Percentiles rank a stretch among this genome's conserved stretches.
Conservation (phyloP, 2,797 vertebrate genomes). For the Martes flavigula region DNA sequence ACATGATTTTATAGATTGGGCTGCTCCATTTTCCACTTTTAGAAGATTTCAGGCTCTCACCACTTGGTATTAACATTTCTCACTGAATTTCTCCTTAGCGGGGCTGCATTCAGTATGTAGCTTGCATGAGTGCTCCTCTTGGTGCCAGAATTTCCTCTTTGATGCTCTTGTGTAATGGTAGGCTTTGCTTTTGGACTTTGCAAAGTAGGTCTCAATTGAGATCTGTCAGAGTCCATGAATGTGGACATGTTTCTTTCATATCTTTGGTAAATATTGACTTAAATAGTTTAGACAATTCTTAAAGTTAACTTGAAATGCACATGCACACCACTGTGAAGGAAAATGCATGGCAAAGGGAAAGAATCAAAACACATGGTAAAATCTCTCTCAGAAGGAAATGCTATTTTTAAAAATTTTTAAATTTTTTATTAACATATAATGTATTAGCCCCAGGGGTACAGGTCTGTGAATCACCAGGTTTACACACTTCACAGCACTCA, state of each 20-base stretch:
- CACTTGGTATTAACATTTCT: neutral
- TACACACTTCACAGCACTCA: too few relatives aligned
- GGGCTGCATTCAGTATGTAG: neutral
- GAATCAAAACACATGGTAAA: neutral
- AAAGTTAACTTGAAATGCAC: neutral
- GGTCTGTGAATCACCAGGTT: too few relatives aligned
- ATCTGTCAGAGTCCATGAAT: neutral
- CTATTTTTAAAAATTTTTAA: neutral
- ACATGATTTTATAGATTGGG: neutral
- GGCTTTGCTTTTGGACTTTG: slow-evolving; percentile 55
- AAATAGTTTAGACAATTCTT: neutral
- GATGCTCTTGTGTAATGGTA: slow-evolving; percentile 25
- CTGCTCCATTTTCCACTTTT: neutral
- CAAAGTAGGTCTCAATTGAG: slow-evolving; percentile 23
- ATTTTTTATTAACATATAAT: too few relatives aligned
- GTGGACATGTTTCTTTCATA: neutral
- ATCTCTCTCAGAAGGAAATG: neutral
- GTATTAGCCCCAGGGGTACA: too few relatives aligned
- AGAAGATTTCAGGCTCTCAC: neutral
- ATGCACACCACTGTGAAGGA: neutral
- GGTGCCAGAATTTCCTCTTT: slow-evolving; percentile 39
- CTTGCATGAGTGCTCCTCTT: slow-evolving; percentile 33
- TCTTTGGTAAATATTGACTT: neutral
- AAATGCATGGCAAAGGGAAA: neutral
- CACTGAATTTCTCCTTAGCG: neutral